A percentile compares a stretch with the other conserved stretches of the same genome.
These are phyloP conservation scores for Phanerotoma sp. DNA, from an alignment of 2,888 invertebrate species.

Conservation along the genomic window DNA sequence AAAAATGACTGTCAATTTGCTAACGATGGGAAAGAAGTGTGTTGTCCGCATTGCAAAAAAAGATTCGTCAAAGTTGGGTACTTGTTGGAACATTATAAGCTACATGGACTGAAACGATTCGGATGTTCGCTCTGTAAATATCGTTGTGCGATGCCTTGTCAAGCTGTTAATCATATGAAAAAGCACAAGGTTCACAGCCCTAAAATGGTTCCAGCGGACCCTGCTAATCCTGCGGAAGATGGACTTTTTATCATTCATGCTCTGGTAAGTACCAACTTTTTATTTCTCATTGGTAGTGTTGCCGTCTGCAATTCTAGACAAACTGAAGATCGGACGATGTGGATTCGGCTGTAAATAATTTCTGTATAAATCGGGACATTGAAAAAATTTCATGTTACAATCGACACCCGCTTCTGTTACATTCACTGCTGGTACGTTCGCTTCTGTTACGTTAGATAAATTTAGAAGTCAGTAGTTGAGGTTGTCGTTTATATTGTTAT, in stretches of 20 bases:
- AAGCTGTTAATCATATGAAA: slow-evolving; percentile 60
- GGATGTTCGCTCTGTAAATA: slow-evolving; percentile 64
- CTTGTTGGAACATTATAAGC: slow-evolving; percentile 63
- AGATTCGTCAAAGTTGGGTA: slow-evolving; percentile 56
- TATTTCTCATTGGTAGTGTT: too few species aligned
- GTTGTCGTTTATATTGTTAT: too few species aligned
- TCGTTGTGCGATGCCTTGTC: slow-evolving; percentile 44
- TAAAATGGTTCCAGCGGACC: slow-evolving; percentile 58
- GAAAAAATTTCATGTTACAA: too few species aligned
- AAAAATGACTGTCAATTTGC: slow-evolving; percentile 48
- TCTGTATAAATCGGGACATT: too few species aligned
- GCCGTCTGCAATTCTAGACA: too few species aligned
- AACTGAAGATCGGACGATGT: too few species aligned
- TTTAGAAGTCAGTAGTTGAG: too few species aligned
- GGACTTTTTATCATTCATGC: slow-evolving; percentile 61
- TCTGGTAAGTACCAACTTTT: slow-evolving; percentile 39
- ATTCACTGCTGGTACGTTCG: too few species aligned
- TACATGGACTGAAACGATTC: slow-evolving; percentile 64
- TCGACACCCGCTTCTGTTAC: too few species aligned
- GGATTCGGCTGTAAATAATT: too few species aligned
- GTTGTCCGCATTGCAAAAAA: slow-evolving; percentile 61
- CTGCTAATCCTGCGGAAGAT: slow-evolving; percentile 57
- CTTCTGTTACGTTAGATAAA: too few species aligned
- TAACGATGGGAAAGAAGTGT: slow-evolving; percentile 43
- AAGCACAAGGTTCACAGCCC: slow-evolving; percentile 59